Conservation (phyloP, 2,888 invertebrate species). For the Dastarcus helophoroides region DNA sequence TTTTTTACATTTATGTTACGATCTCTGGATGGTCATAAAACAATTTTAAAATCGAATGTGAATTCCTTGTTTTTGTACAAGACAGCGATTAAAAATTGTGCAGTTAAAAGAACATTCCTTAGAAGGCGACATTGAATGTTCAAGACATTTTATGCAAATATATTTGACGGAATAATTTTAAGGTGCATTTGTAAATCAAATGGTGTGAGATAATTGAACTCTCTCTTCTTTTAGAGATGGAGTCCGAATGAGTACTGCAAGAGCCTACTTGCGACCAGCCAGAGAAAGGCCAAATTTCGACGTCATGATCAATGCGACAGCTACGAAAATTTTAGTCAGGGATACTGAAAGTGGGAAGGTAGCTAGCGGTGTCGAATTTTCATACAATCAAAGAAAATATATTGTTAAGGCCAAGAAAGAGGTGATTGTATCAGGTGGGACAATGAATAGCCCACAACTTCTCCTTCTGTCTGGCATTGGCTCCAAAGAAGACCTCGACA, state of each 20-base stretch:
- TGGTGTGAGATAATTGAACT: no score
- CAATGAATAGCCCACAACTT: conserved; percentile 56
- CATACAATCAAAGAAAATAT: conserved; percentile 40
- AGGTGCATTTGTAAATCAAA: no score
- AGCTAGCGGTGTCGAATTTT: conserved; percentile 49
- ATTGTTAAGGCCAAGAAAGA: conserved; percentile 43
- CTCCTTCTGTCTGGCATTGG: conserved; percentile 57
- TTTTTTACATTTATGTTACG: no score
- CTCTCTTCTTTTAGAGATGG: conserved; percentile 42
- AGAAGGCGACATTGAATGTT: no score
- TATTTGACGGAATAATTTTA: no score
- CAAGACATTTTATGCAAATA: no score
- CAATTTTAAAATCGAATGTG: no score
- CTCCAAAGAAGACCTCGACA: conserved; percentile 46
- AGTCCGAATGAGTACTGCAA: conserved; percentile 47
- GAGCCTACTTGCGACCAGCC: conserved; percentile 50
- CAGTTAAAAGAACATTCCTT: no score
- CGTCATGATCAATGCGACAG: conserved; percentile 50
- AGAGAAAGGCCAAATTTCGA: conserved; percentile 48
- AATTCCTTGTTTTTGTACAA: no score
- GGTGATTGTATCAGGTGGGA: conserved; percentile 51
- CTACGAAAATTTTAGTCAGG: conserved; percentile 42
- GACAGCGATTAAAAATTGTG: no score
- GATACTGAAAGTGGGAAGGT: conserved; percentile 38
- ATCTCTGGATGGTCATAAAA: no score